Evolutionary conservation across 2,888 invertebrate species (phyloP), one percentile per base, ranked within the genome.

Genomic region (Heliconius hortense): DNA sequence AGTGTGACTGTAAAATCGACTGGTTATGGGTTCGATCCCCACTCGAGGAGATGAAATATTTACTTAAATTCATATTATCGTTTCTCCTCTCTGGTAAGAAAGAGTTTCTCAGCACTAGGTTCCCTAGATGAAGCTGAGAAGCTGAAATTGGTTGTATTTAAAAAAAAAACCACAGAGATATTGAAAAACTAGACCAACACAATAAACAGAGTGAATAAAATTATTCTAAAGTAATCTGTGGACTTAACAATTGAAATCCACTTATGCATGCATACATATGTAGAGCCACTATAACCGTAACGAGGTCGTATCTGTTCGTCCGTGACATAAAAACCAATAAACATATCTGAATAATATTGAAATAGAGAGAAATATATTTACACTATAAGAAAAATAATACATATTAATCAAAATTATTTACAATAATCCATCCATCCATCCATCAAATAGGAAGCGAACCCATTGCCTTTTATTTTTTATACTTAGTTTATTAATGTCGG

Each of bases 311-410:
- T 59, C 35, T 70, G 56, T 28, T 26, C 70, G 39, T 70, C 70
- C 70, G 56, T 70, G 56, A 70, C 59, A 59, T 70, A 70, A 70
- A 70, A 70, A 59, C 70, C 70, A 70, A 60, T 60, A 59, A 70
- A 56, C 35, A 69, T 15, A 70, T 39, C 8, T 70, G 59, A 70
- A 59, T 35, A 59, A 28, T 48, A 18, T n/a, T 59, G 31, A 24
- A 39, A 24, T 59, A 10, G 5, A 56, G 3, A 56, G 1, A n/a
- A 13, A 31, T 28, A 21, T 24, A 26, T 26, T 43, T n/a, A n/a
- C n/a, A n/a, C n/a, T n/a, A n/a, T n/a, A n/a, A n/a, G n/a, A n/a
- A n/a, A n/a, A n/a, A n/a, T n/a, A n/a, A n/a, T n/a, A n/a, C n/a
- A n/a, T n/a, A n/a, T n/a, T n/a, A n/a, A n/a, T n/a, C n/a, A n/a